Evolutionary conservation across 1,140 invertebrate genomes (phyloP).

Genomic region (Alviniconcha marisindica): DNA sequence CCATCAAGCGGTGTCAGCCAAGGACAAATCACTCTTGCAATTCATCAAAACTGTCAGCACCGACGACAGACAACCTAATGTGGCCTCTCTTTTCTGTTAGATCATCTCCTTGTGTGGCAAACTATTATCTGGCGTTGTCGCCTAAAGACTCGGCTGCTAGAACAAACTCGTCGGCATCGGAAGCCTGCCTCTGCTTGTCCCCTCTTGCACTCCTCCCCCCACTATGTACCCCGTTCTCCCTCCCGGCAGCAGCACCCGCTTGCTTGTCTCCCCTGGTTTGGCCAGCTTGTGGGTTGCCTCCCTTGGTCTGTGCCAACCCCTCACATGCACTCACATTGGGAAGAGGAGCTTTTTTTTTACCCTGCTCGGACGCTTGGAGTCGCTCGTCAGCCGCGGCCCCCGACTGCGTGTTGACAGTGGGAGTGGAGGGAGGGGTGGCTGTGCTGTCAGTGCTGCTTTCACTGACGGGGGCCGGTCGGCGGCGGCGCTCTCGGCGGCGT

Average conservation of each 20-base stretch:
- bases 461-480: neutral
- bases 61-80: too few species aligned
- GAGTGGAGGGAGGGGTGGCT: neutral
- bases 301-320: conserved; percentile 15
- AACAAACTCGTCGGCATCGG: conserved; percentile 19
- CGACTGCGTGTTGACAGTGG: neutral
- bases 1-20: too few species aligned
- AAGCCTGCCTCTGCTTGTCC: conserved; percentile 20
- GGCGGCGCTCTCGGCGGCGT: neutral
- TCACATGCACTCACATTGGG: conserved; percentile 38
- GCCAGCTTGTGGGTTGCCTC: conserved; percentile 22
- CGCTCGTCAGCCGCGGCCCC: neutral
- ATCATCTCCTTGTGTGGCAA: too few species aligned
- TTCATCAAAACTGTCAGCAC: too few species aligned
- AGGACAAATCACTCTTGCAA: too few species aligned
- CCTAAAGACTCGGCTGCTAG: conserved; percentile 21
- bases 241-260: neutral
- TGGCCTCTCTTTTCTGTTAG: too few species aligned
- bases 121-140: neutral
- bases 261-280: neutral
- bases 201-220: conserved; percentile 12
- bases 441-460: conserved; percentile 17
- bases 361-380: neutral
- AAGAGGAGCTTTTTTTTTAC: conserved; percentile 35
- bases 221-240: conserved; percentile 30